Percentiles rank a stretch among this genome's conserved stretches.
These are phyloP conservation scores for Cephus cinctus DNA, from an alignment of 1,140 invertebrate genomes.

Conservation along the genomic window DNA sequence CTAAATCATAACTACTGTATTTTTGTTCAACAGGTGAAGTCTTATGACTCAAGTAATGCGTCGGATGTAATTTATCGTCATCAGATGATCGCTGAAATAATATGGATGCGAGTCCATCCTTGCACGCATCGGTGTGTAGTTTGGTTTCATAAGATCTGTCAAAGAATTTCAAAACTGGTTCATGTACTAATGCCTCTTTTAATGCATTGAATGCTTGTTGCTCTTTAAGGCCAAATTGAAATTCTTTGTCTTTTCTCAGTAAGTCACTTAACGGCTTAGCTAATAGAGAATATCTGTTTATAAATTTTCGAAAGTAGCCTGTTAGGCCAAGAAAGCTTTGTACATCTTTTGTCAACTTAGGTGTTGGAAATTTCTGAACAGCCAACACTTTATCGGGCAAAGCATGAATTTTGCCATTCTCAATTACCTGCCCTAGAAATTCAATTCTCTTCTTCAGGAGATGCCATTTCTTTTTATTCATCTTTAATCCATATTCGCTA, in stretches of 20 bases:
- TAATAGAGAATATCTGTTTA: slow-evolving; percentile 4
- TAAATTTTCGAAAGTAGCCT: slow-evolving; percentile 15
- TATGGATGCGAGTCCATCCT: too few species aligned
- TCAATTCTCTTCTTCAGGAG: slow-evolving; percentile 16
- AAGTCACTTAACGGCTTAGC: slow-evolving; percentile 17
- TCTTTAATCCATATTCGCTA: slow-evolving; percentile 7
- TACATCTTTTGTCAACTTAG: slow-evolving; percentile 8
- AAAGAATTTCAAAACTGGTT: slow-evolving; percentile 42
- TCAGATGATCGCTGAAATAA: too few species aligned
- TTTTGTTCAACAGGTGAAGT: slow-evolving; percentile 23
- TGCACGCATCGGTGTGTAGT: slow-evolving; percentile 40
- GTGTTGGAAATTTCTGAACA: slow-evolving; percentile 11
- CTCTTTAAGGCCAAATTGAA: slow-evolving; percentile 12
- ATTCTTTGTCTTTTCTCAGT: slow-evolving; percentile 10
- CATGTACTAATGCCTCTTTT: slow-evolving; percentile 15
- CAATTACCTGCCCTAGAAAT: slow-evolving; percentile 19
- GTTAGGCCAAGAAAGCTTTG: slow-evolving; percentile 15
- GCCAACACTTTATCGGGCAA: slow-evolving; percentile 5
- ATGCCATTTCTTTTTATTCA: slow-evolving; percentile 24
- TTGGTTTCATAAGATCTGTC: slow-evolving; percentile 32
- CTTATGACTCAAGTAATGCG: slow-evolving; percentile 30
- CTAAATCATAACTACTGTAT: slow-evolving; percentile 40
- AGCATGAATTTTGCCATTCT: slow-evolving; percentile 10
- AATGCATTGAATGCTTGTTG: slow-evolving; percentile 16
- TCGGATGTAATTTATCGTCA: too few species aligned